Evolutionary conservation across 2,113 vertebrate species (phyloP).

Genomic region (Paratilapia polleni): DNA sequence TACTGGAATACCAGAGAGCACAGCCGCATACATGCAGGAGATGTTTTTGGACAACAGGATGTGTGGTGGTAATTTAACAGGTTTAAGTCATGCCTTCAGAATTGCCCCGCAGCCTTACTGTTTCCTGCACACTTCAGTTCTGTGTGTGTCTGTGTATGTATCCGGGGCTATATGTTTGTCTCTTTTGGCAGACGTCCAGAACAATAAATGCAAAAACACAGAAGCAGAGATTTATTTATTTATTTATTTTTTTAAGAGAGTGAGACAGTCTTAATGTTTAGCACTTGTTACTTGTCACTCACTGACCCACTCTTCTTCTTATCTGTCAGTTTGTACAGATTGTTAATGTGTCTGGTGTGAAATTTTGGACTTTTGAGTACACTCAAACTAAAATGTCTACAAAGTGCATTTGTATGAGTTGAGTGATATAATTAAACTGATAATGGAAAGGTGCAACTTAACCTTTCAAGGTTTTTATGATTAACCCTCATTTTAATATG

Average conservation of each 20-base stretch:
- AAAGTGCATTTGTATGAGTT: too few relatives aligned
- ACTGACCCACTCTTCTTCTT: background rate
- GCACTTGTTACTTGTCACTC: background rate
- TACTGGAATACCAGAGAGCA: constrained; percentile 41
- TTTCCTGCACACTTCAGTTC: constrained; percentile 49
- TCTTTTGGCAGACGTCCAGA: constrained; percentile 40
- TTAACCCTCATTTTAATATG: too few relatives aligned
- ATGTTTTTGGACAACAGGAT: constrained; percentile 74
- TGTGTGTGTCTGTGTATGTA: background rate
- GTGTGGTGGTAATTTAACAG: constrained; percentile 71
- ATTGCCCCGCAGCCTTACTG: constrained; percentile 68
- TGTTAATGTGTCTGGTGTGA: background rate
- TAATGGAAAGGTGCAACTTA: too few relatives aligned
- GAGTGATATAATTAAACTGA: too few relatives aligned
- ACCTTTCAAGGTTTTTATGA: too few relatives aligned
- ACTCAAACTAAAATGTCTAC: too few relatives aligned
- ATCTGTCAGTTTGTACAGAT: background rate
- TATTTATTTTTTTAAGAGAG: background rate
- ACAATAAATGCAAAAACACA: constrained; percentile 37
- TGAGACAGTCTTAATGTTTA: constrained; percentile 4
- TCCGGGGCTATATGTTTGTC: constrained; percentile 4
- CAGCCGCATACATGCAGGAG: constrained; percentile 39
- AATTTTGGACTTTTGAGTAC: too few relatives aligned
- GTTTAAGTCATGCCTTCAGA: constrained; percentile 75
- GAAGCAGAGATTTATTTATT: background rate